Evolutionary conservation across 2,113 vertebrate genomes (phyloP).

Genomic region (Climacteris rufus): DNA sequence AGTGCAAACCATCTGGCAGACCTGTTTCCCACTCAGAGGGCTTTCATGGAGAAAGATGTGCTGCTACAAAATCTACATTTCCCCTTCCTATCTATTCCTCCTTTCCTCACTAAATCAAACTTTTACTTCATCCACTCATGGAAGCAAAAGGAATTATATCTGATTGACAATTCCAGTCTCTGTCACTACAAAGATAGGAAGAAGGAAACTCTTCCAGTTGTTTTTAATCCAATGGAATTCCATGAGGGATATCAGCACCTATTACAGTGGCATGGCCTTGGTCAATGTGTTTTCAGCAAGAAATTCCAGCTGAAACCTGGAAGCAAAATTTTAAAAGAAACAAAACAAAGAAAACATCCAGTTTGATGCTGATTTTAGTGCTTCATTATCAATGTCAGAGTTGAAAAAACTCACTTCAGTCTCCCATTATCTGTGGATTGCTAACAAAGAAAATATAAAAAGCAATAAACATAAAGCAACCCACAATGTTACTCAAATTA

Average conservation of each 20-base stretch:
- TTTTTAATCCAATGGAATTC: neutral
- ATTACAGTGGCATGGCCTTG: neutral
- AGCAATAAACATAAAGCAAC: neutral
- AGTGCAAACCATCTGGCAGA: neutral
- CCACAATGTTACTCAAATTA: neutral
- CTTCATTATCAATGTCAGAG: neutral
- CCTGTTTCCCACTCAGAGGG: fast-evolving
- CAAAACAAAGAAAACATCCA: neutral
- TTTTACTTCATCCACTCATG: neutral
- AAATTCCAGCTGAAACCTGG: neutral
- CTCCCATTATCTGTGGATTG: neutral
- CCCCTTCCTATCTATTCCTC: neutral
- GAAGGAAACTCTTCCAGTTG: neutral
- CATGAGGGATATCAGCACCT: neutral
- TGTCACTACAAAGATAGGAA: neutral
- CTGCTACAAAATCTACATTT: neutral
- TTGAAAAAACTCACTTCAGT: neutral
- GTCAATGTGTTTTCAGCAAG: neutral
- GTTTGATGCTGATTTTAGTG: neutral
- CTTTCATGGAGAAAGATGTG: neutral
- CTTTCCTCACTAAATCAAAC: neutral
- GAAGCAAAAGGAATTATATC: neutral
- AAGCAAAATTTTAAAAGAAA: neutral
- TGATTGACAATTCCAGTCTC: neutral
- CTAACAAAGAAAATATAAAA: neutral